Evolutionary conservation across 2,113 vertebrate species (phyloP).

Genomic region (Phylloscopus whistleri): DNA sequence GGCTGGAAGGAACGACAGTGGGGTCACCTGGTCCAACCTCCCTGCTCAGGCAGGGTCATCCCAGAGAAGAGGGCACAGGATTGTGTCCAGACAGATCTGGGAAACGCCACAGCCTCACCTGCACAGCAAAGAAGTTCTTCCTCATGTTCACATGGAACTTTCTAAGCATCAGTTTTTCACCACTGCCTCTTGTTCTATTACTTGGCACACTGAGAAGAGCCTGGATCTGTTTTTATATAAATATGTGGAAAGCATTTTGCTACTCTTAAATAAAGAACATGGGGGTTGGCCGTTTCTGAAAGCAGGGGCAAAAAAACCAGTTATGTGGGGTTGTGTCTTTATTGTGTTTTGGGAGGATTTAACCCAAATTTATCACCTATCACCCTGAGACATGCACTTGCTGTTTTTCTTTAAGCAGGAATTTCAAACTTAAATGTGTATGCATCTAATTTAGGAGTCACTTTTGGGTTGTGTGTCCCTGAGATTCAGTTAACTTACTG

Average conservation of each 20-base stretch:
- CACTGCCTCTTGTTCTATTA: not conserved
- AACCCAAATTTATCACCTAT: not conserved
- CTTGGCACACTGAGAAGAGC: not conserved
- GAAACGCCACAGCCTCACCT: not conserved
- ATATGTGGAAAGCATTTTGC: not conserved
- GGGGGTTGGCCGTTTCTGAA: not conserved
- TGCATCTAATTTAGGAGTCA: not conserved
- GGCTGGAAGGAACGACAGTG: not conserved
- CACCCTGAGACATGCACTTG: fast-evolving
- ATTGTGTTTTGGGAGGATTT: not conserved
- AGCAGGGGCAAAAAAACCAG: not conserved
- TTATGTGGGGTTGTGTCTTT: not conserved
- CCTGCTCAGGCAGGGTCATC: not conserved
- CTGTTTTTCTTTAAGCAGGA: not conserved
- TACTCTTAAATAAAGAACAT: not conserved
- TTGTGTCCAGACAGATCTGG: not conserved
- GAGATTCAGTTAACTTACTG: not conserved
- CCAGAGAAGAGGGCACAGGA: too few relatives aligned
- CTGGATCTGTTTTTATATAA: not conserved
- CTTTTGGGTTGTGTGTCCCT: not conserved
- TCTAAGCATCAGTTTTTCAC: not conserved
- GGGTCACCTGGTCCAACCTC: not conserved
- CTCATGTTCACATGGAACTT: not conserved
- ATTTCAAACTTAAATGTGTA: not conserved
- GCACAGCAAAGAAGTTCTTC: not conserved